Conservation (phyloP, 2,113 vertebrate genomes). For the Callopanchax toddi region DNA sequence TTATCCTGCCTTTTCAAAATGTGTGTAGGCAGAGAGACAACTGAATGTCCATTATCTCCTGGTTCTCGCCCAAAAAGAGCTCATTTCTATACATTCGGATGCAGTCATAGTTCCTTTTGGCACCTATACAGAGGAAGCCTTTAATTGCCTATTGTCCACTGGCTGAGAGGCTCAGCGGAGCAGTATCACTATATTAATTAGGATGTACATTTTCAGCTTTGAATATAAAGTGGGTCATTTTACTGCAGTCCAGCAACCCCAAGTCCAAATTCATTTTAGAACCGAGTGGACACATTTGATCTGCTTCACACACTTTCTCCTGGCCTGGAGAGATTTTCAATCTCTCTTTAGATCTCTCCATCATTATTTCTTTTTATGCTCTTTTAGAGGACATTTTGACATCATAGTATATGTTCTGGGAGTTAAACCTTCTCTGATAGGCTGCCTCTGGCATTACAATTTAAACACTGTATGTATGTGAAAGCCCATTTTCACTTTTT, state of each 20-base stretch:
- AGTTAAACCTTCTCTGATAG: too few species aligned
- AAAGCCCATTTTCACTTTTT: too few species aligned
- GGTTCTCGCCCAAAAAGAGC: conserved; percentile 30
- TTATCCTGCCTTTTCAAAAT: not conserved
- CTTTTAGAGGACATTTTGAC: too few species aligned
- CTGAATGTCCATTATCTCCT: conserved; percentile 16
- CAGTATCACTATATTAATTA: conserved; percentile 60
- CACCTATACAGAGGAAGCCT: conserved; percentile 42
- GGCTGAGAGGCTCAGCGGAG: conserved; percentile 52
- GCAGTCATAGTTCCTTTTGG: conserved; percentile 36
- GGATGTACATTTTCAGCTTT: conserved; percentile 31
- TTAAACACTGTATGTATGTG: too few species aligned
- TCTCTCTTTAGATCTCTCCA: not conserved
- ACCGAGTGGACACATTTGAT: conserved; percentile 27
- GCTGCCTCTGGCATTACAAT: too few species aligned
- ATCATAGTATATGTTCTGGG: too few species aligned
- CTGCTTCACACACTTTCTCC: conserved; percentile 12
- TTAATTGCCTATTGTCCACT: conserved; percentile 56
- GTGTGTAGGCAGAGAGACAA: conserved; percentile 8
- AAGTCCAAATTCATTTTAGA: conserved; percentile 34
- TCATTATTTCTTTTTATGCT: not conserved
- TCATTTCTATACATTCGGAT: conserved; percentile 28
- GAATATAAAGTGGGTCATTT: conserved; percentile 52
- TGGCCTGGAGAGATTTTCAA: not conserved
- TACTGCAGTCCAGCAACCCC: conserved; percentile 21